Percentiles rank a stretch among this genome's conserved stretches.
Conservation (phyloP, 2,888 invertebrate species). For the Macrophya alboannulata region DNA sequence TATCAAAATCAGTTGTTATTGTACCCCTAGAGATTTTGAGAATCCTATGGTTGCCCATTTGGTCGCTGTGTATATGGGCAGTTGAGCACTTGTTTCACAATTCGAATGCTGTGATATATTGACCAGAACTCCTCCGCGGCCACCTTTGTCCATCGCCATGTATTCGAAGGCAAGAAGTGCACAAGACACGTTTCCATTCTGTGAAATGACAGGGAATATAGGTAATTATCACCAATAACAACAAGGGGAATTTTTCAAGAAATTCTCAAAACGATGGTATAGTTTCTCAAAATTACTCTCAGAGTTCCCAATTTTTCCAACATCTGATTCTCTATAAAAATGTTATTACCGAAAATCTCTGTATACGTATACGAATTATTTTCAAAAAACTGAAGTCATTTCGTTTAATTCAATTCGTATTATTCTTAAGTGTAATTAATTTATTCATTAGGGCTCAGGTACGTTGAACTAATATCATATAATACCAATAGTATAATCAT, state of each 20-base stretch:
- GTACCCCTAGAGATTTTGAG: slow-evolving; percentile 72
- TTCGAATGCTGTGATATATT: slow-evolving; percentile 81
- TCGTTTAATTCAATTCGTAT: too few species aligned
- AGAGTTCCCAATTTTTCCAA: background rate
- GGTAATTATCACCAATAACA: background rate
- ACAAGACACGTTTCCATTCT: slow-evolving; percentile 74
- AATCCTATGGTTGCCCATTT: slow-evolving; percentile 77
- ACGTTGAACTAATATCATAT: too few species aligned
- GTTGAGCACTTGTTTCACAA: slow-evolving; percentile 69
- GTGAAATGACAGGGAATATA: slow-evolving; percentile 42
- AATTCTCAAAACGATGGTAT: background rate
- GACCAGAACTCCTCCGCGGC: slow-evolving; percentile 79
- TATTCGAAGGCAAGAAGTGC: slow-evolving; percentile 77
- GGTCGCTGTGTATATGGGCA: slow-evolving; percentile 77
- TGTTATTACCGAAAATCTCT: background rate
- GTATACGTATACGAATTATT: background rate
- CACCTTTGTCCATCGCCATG: slow-evolving; percentile 77
- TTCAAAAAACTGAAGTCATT: too few species aligned
- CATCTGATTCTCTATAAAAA: background rate
- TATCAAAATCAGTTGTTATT: slow-evolving; percentile 49
- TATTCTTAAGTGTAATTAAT: background rate
- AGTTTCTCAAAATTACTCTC: background rate
- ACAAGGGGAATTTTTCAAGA: background rate
- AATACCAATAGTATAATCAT: too few species aligned
- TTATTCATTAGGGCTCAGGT: too few species aligned